Percentiles rank a stretch among this genome's conserved stretches.
Evolutionary conservation across 1,140 invertebrate species (phyloP).

Genomic region (Eulimnadia texana): DNA sequence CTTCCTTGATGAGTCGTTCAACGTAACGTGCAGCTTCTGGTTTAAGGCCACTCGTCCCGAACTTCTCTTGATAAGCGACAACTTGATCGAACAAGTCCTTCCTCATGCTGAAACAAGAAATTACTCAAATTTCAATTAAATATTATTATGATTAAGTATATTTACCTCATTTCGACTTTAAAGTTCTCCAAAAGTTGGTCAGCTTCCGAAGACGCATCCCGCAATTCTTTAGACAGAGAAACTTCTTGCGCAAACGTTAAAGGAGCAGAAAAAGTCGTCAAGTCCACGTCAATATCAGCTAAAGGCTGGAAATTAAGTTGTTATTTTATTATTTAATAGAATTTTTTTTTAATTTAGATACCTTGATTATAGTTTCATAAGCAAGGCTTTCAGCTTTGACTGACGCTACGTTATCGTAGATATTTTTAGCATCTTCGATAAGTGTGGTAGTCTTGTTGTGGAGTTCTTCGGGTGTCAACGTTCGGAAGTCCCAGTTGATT

Average conservation of each 20-base stretch:
- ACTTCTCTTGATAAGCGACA: slow-evolving; percentile 28
- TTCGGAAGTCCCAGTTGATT: slow-evolving; percentile 22
- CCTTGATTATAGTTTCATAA: slow-evolving; percentile 32
- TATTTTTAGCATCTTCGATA: slow-evolving; percentile 25
- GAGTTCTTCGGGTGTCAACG: slow-evolving; percentile 26
- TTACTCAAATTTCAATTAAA: neutral
- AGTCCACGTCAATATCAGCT: slow-evolving; percentile 29
- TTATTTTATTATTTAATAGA: neutral
- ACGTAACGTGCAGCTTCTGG: slow-evolving; percentile 31
- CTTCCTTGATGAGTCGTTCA: slow-evolving; percentile 33
- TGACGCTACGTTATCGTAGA: slow-evolving; percentile 29
- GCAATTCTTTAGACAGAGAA: slow-evolving; percentile 30
- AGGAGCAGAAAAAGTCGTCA: slow-evolving; percentile 29
- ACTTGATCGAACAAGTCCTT: slow-evolving; percentile 38
- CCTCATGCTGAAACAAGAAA: slow-evolving; percentile 31
- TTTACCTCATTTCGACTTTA: slow-evolving; percentile 34
- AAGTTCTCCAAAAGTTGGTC: slow-evolving; percentile 35
- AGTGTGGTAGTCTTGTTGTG: slow-evolving; percentile 25
- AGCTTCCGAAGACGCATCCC: slow-evolving; percentile 34
- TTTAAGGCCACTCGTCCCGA: slow-evolving; percentile 22
- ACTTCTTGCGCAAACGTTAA: slow-evolving; percentile 35
- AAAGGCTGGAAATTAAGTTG: slow-evolving; percentile 23
- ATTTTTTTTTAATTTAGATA: slow-evolving; percentile 18
- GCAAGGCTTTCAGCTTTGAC: slow-evolving; percentile 25
- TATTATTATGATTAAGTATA: neutral